phyloP scores from a whole-genome alignment of 2,888 invertebrate genomes.

The Campoplex capitator region DNA sequence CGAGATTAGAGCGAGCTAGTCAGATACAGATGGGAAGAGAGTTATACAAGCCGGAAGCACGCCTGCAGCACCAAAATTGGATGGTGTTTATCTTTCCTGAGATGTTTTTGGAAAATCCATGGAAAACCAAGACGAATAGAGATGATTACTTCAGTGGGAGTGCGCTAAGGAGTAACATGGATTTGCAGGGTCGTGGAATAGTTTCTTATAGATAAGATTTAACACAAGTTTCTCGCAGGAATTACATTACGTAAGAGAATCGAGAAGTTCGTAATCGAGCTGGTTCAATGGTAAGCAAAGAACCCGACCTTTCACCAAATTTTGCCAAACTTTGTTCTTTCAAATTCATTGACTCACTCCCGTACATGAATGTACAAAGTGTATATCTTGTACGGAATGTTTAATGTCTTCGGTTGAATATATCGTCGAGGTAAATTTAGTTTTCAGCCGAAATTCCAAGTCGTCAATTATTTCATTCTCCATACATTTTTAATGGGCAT shows the following conservation, averaged over 20 bases:
- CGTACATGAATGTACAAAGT: background rate
- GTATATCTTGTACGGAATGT: background rate
- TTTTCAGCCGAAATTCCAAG: background rate
- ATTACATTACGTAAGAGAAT: slow-evolving; percentile 7
- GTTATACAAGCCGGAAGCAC: slow-evolving; percentile 1
- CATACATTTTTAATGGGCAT: slow-evolving; percentile 13
- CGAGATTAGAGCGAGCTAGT: background rate
- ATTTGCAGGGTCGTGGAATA: background rate
- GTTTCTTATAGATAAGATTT: slow-evolving; percentile 5
- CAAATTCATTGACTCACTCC: background rate
- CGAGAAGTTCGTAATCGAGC: slow-evolving; percentile 1
- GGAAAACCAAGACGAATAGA: background rate
- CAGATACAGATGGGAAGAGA: background rate
- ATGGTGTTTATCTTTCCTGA: slow-evolving; percentile 3
- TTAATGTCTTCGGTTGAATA: too few relatives aligned
- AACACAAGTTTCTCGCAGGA: background rate
- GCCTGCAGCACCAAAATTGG: slow-evolving; percentile 1
- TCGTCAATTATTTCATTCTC: background rate
- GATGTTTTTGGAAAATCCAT: slow-evolving; percentile 11
- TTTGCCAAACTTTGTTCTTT: background rate
- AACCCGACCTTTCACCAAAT: background rate
- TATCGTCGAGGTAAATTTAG: background rate
- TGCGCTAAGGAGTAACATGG: background rate
- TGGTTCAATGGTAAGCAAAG: slow-evolving; percentile 8
- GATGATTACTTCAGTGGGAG: slow-evolving; percentile 16